Percentiles rank a stretch among this genome's conserved stretches.
Evolutionary conservation across 2,797 vertebrate genomes (phyloP).

Genomic region (Leptatherina wallacei): DNA sequence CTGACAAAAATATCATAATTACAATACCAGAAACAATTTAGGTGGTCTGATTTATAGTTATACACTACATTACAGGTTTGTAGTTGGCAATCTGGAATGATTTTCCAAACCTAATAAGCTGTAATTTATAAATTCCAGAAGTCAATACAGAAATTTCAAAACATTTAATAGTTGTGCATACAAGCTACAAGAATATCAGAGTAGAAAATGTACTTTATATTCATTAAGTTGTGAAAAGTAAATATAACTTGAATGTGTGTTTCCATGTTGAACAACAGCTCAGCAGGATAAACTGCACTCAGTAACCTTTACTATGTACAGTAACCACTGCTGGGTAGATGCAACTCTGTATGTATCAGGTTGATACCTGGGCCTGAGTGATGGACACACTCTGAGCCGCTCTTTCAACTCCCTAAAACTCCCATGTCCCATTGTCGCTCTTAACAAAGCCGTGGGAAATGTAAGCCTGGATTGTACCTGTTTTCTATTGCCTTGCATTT

Average conservation of each 20-base stretch:
- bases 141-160: conserved; percentile 1
- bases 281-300: conserved; percentile 28
- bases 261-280: conserved; percentile 25
- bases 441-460: conserved; percentile 85
- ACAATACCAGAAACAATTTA: not conserved
- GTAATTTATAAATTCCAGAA: not conserved
- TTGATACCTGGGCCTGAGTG: conserved; percentile 71
- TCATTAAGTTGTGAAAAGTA: not conserved
- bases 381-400: conserved; percentile 73
- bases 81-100: not conserved
- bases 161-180: not conserved
- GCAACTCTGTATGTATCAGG: conserved; percentile 56
- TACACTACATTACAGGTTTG: not conserved
- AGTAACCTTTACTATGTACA: conserved; percentile 24
- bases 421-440: conserved; percentile 80
- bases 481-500: conserved; percentile 87
- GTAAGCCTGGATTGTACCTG: conserved; percentile 85
- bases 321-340: conserved; percentile 35
- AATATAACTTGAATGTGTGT: conserved; percentile 6
- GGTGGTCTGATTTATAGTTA: conserved; percentile 6
- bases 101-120: not conserved
- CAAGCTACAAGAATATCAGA: conserved; percentile 2
- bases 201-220: not conserved
- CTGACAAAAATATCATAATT: not conserved
- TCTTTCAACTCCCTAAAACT: conserved; percentile 81